These are phyloP conservation scores for Tenebrio molitor DNA, from an alignment of 1,140 invertebrate species.

Conservation along the genomic window DNA sequence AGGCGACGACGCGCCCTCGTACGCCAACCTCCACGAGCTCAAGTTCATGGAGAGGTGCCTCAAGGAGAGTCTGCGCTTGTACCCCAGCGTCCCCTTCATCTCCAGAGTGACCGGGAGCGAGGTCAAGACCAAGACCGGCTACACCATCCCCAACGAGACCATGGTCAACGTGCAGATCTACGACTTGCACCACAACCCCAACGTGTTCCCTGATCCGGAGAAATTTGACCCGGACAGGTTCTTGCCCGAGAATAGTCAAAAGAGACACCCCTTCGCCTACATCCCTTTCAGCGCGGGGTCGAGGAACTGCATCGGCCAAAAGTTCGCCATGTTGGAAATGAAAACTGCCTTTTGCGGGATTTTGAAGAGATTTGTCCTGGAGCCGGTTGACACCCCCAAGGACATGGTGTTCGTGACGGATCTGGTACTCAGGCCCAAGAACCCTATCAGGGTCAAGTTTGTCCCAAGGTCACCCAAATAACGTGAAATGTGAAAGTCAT, in stretches of 20 bases:
- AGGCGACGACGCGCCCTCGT: constrained; percentile 68
- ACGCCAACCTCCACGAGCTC: constrained; percentile 73
- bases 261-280: constrained; percentile 69
- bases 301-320: constrained; percentile 71
- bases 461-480: constrained; percentile 25
- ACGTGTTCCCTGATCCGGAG: constrained; percentile 74
- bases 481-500: not conserved
- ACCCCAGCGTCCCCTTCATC: constrained; percentile 77
- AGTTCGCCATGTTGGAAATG: constrained; percentile 68
- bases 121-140: constrained; percentile 59
- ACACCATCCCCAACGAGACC: constrained; percentile 21
- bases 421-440: constrained; percentile 35
- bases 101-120: constrained; percentile 70
- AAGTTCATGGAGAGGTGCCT: constrained; percentile 76
- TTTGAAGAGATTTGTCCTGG: constrained; percentile 29
- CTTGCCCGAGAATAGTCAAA: constrained; percentile 68
- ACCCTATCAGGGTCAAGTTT: constrained; percentile 33
- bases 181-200: constrained; percentile 42
- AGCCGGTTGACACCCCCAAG: constrained; percentile 34
- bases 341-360: constrained; percentile 66
- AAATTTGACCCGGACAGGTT: constrained; percentile 79
- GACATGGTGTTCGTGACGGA: constrained; percentile 8
- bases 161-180: constrained; percentile 40
- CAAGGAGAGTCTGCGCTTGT: constrained; percentile 75
- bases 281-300: constrained; percentile 77